Evolutionary conservation across 2,113 vertebrate genomes (phyloP), one percentile per base, ranked within the genome.

Genomic region (Vidua macroura): DNA sequence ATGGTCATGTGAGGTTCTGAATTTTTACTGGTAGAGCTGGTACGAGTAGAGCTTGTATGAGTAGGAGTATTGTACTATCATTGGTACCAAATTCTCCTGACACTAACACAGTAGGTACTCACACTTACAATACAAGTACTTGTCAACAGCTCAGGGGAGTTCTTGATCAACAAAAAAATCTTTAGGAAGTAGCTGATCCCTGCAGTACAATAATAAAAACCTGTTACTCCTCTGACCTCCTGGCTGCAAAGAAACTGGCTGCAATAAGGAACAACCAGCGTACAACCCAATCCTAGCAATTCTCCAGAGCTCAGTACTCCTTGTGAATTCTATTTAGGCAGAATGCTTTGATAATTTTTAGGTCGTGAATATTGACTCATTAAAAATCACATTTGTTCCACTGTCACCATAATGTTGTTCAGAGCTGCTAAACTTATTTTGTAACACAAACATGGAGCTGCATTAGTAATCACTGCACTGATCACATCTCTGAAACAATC

Each of bases 31-130:
- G 43, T 27, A 53, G 31, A 75, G 17, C 7, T 81, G 44, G 21
- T 51, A 41, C 0, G 0, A 59, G 27, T 17, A 53, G 35, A 75
- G 11, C 9, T 74, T 44, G 21, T 20, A n/a, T 1, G 1, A 51
- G 19, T 33, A 39, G 27, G 55, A 67, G 17, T 33, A 28, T 21
- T 63, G 13, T 27, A 33, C 39, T 74, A 3, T 52, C 52, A 44
- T 14, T 63, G 60, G 33, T 55, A 81, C 9, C 4, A 4, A 92
- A 77, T 58, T 37, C 23, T 89, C 46, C 41, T 82, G 44, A 19
- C 59, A 49, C 8, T 72, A 28, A 17, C 15, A 39, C 1, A 33
- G 18, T 7, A 46, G 35, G 51, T 46, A 24, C 31, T 87, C 63
- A n/a, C 21, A 37, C 19, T 51, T 44, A 52, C 33, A 46, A 4